Evolutionary conservation across 2,113 vertebrate genomes (phyloP).

Genomic region (Tetrax tetrax): DNA sequence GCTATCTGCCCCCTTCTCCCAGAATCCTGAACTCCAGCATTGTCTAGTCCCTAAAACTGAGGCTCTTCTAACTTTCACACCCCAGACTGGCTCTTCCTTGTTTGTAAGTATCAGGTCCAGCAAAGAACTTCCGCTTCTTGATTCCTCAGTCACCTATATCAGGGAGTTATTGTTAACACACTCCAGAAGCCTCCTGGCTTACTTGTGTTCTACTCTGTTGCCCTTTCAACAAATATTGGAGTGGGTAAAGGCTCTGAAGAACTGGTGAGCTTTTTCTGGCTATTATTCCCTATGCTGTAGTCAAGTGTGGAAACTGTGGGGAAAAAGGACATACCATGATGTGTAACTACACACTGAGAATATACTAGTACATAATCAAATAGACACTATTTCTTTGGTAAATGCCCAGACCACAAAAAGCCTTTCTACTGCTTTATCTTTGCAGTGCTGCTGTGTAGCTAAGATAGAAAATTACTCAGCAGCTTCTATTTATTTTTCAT

Average conservation of each 20-base stretch:
- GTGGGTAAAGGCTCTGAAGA: background rate
- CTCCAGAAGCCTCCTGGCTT: background rate
- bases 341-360: background rate
- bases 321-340: background rate
- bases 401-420: background rate
- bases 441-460: background rate
- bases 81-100: background rate
- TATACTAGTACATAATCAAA: background rate
- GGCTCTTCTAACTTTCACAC: background rate
- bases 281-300: background rate
- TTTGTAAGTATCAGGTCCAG: background rate
- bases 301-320: background rate
- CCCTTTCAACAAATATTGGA: background rate
- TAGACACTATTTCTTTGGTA: background rate
- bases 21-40: background rate
- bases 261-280: background rate
- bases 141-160: background rate
- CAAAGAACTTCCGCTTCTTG: background rate
- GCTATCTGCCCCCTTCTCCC: background rate
- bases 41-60: background rate
- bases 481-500: background rate
- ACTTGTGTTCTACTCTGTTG: rapidly evolving
- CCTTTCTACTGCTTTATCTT: background rate
- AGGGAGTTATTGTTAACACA: background rate
- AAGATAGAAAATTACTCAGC: background rate